These are phyloP conservation scores for Cyclura pinguis DNA, from an alignment of 2,797 vertebrate genomes.

Conservation along the genomic window DNA sequence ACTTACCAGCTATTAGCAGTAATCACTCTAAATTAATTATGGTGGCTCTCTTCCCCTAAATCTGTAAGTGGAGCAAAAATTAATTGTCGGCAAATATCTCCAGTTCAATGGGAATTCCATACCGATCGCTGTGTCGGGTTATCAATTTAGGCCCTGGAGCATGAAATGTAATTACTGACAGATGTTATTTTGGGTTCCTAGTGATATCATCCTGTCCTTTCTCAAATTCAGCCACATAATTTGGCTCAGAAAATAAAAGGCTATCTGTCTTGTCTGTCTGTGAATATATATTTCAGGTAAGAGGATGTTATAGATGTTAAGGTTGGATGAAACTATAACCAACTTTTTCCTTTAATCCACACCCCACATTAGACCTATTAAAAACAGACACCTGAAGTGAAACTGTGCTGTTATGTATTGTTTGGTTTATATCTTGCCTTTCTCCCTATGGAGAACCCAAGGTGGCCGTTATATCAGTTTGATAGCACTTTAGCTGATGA, in stretches of 20 bases:
- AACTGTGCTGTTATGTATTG: too few relatives aligned
- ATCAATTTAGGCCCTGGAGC: constrained; percentile 63
- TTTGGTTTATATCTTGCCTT: too few relatives aligned
- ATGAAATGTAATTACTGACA: constrained; percentile 66
- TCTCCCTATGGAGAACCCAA: too few relatives aligned
- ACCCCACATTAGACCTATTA: neutral
- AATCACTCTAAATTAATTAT: constrained; percentile 75
- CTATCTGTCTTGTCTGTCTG: neutral
- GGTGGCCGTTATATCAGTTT: too few relatives aligned
- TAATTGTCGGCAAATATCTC: constrained; percentile 71
- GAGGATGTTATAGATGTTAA: neutral
- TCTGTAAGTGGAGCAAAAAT: constrained; percentile 68
- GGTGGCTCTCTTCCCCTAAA: constrained; percentile 63
- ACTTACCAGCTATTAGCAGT: constrained; percentile 74
- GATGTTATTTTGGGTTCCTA: constrained; percentile 67
- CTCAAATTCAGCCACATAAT: neutral
- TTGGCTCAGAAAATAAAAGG: constrained; percentile 39
- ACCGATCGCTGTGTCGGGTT: constrained; percentile 61
- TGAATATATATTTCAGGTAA: neutral
- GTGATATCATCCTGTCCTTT: constrained; percentile 52
- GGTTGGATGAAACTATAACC: rapidly evolving
- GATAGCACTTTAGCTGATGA: too few relatives aligned
- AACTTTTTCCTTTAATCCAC: neutral
- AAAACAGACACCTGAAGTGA: neutral
- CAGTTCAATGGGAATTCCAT: constrained; percentile 63